Percentiles rank a stretch among this genome's conserved stretches.
These are phyloP conservation scores for Dendrocincla tyrannina DNA, from an alignment of 2,797 vertebrate genomes.

Conservation along the genomic window DNA sequence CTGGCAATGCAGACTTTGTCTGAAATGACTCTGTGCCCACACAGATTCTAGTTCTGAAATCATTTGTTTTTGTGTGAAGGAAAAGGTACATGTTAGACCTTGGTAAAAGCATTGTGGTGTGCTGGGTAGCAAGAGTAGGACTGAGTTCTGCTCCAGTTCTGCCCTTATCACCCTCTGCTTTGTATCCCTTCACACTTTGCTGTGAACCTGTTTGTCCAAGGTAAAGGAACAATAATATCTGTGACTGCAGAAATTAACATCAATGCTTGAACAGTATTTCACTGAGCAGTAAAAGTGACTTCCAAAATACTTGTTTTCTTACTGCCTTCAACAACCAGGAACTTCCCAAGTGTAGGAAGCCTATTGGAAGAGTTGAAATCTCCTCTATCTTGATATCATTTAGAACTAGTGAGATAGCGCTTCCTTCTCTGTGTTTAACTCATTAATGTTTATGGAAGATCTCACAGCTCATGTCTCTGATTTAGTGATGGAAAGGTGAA, in stretches of 20 bases:
- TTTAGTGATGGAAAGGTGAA: not conserved
- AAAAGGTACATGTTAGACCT: not conserved
- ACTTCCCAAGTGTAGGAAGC: not conserved
- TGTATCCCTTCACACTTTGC: not conserved
- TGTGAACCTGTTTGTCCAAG: not conserved
- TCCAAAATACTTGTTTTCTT: not conserved
- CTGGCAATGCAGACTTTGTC: not conserved
- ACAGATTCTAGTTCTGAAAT: not conserved
- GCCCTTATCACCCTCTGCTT: not conserved
- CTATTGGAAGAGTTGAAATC: not conserved
- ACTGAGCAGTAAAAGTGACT: not conserved
- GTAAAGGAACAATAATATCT: not conserved
- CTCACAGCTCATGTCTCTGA: not conserved
- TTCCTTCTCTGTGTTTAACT: not conserved
- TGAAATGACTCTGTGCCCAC: not conserved
- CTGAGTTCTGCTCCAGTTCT: not conserved
- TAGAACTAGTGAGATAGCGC: not conserved
- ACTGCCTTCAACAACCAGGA: not conserved
- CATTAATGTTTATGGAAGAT: not conserved
- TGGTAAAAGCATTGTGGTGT: not conserved
- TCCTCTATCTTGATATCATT: not conserved
- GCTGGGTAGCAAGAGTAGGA: not conserved
- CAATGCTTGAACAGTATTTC: not conserved
- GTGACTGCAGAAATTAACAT: not conserved
- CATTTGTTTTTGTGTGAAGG: not conserved